Evolutionary conservation across 2,888 invertebrate genomes (phyloP).

Genomic region (Drosophila barbarae): DNA sequence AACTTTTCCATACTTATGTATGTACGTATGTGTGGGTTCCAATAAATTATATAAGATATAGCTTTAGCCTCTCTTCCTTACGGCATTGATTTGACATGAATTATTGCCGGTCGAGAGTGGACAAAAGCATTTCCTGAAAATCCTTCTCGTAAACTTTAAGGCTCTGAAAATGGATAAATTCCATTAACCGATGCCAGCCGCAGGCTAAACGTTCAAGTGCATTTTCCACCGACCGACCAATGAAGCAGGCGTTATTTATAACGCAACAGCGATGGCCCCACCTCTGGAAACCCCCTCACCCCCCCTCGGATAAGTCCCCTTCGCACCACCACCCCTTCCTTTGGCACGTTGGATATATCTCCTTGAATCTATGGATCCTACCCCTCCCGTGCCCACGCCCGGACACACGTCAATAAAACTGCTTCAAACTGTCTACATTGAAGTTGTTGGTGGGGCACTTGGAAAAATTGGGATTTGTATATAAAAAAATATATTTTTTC

Average conservation of each 20-base stretch:
- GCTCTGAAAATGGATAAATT: conserved; percentile 37
- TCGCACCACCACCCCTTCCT: background rate
- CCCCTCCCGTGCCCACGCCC: conserved; percentile 55
- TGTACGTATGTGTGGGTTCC: conserved; percentile 14
- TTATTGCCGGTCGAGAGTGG: conserved; percentile 36
- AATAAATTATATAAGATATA: conserved; percentile 54
- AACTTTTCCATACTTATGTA: conserved; percentile 18
- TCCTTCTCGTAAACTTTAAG: conserved; percentile 31
- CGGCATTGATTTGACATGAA: conserved; percentile 60
- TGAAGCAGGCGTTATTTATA: conserved; percentile 63
- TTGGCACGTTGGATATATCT: conserved; percentile 17
- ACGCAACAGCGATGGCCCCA: conserved; percentile 53
- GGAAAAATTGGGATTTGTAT: background rate
- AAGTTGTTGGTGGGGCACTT: conserved; percentile 23
- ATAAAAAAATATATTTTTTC: background rate
- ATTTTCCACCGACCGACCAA: conserved; percentile 40
- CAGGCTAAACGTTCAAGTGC: conserved; percentile 53
- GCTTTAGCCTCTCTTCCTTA: conserved; percentile 41
- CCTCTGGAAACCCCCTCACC: background rate
- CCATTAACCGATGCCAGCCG: conserved; percentile 48
- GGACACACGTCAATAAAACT: conserved; percentile 72
- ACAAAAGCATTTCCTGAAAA: conserved; percentile 32
- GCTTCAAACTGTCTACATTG: conserved; percentile 71
- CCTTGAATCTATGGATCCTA: conserved; percentile 21
- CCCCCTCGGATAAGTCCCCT: background rate